These are phyloP conservation scores for Dynastes maya DNA, from an alignment of 2,888 invertebrate species.

Conservation along the genomic window DNA sequence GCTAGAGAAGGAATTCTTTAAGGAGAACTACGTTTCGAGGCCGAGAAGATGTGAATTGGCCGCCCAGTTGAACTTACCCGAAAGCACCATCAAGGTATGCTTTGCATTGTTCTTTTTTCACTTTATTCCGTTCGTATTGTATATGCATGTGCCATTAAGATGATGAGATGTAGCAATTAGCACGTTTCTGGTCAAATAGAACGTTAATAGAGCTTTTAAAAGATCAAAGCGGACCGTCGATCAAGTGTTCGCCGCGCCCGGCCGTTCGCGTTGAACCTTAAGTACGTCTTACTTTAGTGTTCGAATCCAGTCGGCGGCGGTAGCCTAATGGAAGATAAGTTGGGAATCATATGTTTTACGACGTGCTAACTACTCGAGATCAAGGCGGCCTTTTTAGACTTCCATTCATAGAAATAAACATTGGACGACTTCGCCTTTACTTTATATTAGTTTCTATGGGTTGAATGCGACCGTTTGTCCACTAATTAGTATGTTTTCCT, in stretches of 20 bases:
- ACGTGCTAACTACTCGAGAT: constrained; percentile 68
- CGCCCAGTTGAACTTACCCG: constrained; percentile 92
- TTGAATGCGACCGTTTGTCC: constrained; percentile 46
- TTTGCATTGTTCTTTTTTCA: neutral
- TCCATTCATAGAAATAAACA: constrained; percentile 52
- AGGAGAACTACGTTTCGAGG: constrained; percentile 97
- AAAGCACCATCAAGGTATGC: constrained; percentile 96
- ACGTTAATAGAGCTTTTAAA: constrained; percentile 68
- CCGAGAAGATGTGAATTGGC: constrained; percentile 96
- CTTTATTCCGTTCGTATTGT: neutral
- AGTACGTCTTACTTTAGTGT: constrained; percentile 55
- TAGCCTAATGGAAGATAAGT: constrained; percentile 69
- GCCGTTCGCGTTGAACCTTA: constrained; percentile 60
- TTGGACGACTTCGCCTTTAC: constrained; percentile 29
- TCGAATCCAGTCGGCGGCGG: constrained; percentile 54
- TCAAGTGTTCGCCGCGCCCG: constrained; percentile 57
- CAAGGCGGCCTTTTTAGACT: constrained; percentile 59
- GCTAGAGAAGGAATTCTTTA: constrained; percentile 96
- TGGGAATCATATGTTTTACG: constrained; percentile 68
- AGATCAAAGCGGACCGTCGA: constrained; percentile 60
- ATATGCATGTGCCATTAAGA: constrained; percentile 34
- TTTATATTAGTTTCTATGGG: neutral
- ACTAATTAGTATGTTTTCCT: constrained; percentile 46
- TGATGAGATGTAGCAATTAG: constrained; percentile 61
- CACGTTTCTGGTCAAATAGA: constrained; percentile 66